phyloP scores from a whole-genome alignment of 2,888 invertebrate species.

The Agapostemon virescens region DNA sequence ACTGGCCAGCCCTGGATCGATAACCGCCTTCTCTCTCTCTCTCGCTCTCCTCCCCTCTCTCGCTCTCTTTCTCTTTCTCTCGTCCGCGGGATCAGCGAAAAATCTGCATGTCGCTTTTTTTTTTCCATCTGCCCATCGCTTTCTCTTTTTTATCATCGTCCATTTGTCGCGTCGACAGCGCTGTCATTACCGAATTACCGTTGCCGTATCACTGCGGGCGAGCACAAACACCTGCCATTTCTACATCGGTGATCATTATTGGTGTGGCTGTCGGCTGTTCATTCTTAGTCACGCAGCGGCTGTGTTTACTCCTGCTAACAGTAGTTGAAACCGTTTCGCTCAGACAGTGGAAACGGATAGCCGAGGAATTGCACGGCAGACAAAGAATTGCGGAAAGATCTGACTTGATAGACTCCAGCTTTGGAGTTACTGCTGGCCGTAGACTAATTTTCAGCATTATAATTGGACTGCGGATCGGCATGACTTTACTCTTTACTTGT shows the following conservation, averaged over 20 bases:
- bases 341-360: constrained; percentile 46
- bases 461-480: neutral
- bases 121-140: too few relatives aligned
- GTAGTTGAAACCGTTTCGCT: constrained; percentile 36
- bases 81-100: neutral
- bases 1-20: constrained; percentile 29
- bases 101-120: neutral
- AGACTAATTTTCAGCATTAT: neutral
- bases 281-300: constrained; percentile 46
- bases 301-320: constrained; percentile 48
- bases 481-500: neutral
- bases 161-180: neutral
- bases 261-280: constrained; percentile 25
- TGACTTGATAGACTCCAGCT: neutral
- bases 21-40: constrained; percentile 9
- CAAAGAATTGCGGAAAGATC: neutral
- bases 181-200: neutral
- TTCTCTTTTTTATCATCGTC: neutral
- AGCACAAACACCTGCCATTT: constrained; percentile 16
- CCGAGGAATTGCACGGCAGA: constrained; percentile 23
- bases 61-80: neutral
- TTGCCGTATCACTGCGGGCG: constrained; percentile 30
- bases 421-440: neutral
- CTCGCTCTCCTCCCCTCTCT: neutral
- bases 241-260: constrained; percentile 29